phyloP scores from a whole-genome alignment of 2,888 invertebrate species.

The Limnephilus rhombicus region DNA sequence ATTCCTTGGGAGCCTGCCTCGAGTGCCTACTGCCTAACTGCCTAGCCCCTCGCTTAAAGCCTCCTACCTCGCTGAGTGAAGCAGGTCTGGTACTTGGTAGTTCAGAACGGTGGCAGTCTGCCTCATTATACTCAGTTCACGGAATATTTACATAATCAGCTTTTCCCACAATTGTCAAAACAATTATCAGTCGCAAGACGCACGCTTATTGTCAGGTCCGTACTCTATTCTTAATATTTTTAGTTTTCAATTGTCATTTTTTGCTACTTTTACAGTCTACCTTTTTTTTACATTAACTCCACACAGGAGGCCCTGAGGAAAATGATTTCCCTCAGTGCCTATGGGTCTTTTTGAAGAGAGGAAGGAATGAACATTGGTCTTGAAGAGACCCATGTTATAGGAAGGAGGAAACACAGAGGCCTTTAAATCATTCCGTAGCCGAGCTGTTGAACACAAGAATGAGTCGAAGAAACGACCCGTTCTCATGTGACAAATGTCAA shows the following conservation, averaged over 20 bases:
- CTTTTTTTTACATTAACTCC: too few relatives aligned
- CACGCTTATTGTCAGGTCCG: constrained; percentile 10
- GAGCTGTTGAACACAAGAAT: too few relatives aligned
- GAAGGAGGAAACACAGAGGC: too few relatives aligned
- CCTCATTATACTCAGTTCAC: not conserved
- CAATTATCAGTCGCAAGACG: constrained; percentile 43
- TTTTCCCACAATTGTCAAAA: constrained; percentile 55
- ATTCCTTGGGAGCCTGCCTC: not conserved
- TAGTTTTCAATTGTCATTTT: not conserved
- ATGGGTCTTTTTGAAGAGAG: too few relatives aligned
- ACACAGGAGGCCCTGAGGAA: too few relatives aligned
- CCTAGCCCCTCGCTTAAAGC: not conserved
- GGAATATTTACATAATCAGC: constrained; percentile 27
- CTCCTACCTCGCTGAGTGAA: not conserved
- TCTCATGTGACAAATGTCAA: too few relatives aligned
- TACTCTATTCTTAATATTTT: not conserved
- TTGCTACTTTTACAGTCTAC: not conserved
- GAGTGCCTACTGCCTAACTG: too few relatives aligned
- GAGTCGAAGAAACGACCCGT: too few relatives aligned
- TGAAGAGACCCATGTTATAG: too few relatives aligned
- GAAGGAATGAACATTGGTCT: too few relatives aligned
- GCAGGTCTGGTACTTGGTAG: not conserved
- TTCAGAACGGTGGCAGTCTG: not conserved
- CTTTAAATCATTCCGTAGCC: too few relatives aligned
- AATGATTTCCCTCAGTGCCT: too few relatives aligned